phyloP scores from a whole-genome alignment of 2,888 invertebrate genomes.

The Pachycephus smyrnensis region DNA sequence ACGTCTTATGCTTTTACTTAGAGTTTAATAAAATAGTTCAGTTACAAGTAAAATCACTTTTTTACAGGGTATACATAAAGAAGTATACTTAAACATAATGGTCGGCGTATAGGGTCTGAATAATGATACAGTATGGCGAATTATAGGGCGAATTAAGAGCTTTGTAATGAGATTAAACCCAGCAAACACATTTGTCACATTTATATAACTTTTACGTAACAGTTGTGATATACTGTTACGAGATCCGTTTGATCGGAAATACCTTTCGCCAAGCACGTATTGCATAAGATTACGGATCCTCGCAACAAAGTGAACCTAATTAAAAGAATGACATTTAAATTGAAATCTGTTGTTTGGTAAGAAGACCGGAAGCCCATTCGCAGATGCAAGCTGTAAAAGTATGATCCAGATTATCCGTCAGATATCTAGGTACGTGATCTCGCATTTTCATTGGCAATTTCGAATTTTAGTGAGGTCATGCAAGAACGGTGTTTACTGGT shows the following conservation, averaged over 20 bases:
- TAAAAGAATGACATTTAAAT: background rate
- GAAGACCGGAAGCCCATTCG: background rate
- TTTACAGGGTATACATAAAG: background rate
- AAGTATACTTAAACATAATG: background rate
- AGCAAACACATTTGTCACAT: background rate
- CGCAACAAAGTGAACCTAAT: background rate
- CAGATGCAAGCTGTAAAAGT: background rate
- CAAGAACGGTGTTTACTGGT: constrained; percentile 28
- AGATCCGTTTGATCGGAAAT: background rate
- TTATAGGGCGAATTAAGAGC: background rate
- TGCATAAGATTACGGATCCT: background rate
- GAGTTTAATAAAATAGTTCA: background rate
- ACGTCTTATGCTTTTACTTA: background rate
- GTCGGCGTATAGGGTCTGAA: background rate
- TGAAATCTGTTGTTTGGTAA: background rate
- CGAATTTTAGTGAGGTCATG: constrained; percentile 33
- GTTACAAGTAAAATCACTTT: background rate
- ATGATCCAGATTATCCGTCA: background rate
- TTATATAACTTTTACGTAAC: background rate
- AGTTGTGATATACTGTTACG: background rate
- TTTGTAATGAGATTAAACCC: background rate
- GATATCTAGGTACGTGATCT: constrained; percentile 14
- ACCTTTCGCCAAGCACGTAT: background rate
- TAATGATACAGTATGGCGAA: background rate
- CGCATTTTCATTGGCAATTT: constrained; percentile 33